Percentiles rank a stretch among this genome's conserved stretches.
These are phyloP conservation scores for Palaemon carinicauda DNA, from an alignment of 1,140 invertebrate genomes.

Conservation along the genomic window DNA sequence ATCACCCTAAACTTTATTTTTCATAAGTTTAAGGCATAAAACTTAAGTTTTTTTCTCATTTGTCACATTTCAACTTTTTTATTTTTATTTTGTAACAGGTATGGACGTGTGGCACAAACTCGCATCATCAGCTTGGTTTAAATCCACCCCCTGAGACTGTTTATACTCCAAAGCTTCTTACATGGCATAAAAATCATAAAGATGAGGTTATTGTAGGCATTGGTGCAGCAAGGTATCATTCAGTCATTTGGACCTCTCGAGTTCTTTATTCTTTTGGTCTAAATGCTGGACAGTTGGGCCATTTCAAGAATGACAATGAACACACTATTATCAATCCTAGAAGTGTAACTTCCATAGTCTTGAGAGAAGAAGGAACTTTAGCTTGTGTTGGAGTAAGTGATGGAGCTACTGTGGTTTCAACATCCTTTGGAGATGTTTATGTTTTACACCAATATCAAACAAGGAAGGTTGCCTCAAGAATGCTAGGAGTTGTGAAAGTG, in stretches of 20 bases:
- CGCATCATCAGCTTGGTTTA: constrained; percentile 73
- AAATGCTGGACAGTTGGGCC: constrained; percentile 79
- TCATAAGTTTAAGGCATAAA: background rate
- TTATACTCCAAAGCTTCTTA: constrained; percentile 67
- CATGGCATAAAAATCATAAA: constrained; percentile 59
- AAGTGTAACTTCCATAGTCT: constrained; percentile 63
- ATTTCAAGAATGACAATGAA: constrained; percentile 60
- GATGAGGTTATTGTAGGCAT: constrained; percentile 67
- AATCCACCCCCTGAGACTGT: constrained; percentile 67
- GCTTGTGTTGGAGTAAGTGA: constrained; percentile 71
- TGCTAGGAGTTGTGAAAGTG: constrained; percentile 66
- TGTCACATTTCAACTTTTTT: background rate
- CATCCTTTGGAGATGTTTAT: constrained; percentile 74
- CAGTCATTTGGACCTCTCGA: constrained; percentile 72
- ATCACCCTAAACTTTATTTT: too few relatives aligned
- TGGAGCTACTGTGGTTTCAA: constrained; percentile 75
- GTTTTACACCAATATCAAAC: constrained; percentile 76
- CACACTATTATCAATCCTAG: constrained; percentile 63
- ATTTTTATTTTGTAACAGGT: constrained; percentile 64
- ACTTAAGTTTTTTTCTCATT: background rate
- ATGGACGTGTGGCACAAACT: constrained; percentile 74
- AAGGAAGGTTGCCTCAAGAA: constrained; percentile 74
- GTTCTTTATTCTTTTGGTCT: constrained; percentile 75
- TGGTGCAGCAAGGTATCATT: constrained; percentile 73
- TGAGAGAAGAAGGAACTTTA: constrained; percentile 62